Base-by-base conservation (phyloP, 1,140 invertebrate genomes). In the Protaetia brevitarsis region DNA sequence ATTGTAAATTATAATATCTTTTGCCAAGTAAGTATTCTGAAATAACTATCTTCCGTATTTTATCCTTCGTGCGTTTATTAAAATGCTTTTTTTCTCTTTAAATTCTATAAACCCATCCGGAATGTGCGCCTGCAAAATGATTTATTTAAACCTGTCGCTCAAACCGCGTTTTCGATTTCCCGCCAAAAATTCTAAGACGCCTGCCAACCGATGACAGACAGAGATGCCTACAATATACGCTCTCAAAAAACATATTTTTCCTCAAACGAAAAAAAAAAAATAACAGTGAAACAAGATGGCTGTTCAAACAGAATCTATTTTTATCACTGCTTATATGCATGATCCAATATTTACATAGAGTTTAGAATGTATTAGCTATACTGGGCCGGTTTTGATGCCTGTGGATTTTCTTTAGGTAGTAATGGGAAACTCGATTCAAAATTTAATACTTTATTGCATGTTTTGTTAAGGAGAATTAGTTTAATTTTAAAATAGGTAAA, bases 241-340 rank as follows among this genome's bases (percentile, higher is more conserved):
- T 36, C n/a, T 36, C 31, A 36, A 36, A 36, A 7, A 36, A 36
- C 7, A 36, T n/a, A 8, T 36, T 36, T 36, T 36, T 36, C 31
- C 31, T 8, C n/a, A n/a, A n/a, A 56, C 8, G 8, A 19, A 41
- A 63, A 31, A 68, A 66, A 73, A 72, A 72, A 68, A 63, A n/a
- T n/a, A n/a, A n/a, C n/a, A n/a, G n/a, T n/a, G n/a, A n/a, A n/a
- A 62, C 68, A 74, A 76, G 67, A 76, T 76, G 74, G 74, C 74
- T 69, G 74, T 69, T 64, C 72, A 76, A 76, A 75, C 69, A 76
- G 16, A 59, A 45, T 74, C 73, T 76, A 76, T 76, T 76, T 76
- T 76, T 76, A 75, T 76, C 74, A 61, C 29, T 34, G 69, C 27
- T 34, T 61, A 61, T 61, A 23, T 66, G 16, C 41, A n/a, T 62